These are phyloP conservation scores for Apamea epomidion DNA, from an alignment of 2,888 invertebrate genomes.

Conservation along the genomic window DNA sequence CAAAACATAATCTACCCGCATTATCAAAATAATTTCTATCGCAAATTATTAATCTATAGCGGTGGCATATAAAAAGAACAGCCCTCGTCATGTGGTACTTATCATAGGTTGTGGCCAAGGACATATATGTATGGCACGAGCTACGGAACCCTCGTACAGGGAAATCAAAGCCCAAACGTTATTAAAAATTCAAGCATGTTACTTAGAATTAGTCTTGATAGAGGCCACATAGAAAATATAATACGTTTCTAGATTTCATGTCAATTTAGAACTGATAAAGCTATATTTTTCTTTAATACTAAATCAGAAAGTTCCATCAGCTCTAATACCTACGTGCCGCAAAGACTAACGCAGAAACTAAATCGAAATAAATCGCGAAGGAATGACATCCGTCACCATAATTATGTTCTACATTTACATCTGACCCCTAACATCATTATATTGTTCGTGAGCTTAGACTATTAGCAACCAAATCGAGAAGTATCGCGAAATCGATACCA, in stretches of 20 bases:
- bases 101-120: slow-evolving; percentile 39
- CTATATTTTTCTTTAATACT: slow-evolving; percentile 41
- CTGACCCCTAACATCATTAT: slow-evolving; percentile 35
- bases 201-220: slow-evolving; percentile 28
- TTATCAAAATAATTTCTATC: slow-evolving; percentile 4
- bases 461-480: slow-evolving; percentile 52
- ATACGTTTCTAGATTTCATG: slow-evolving; percentile 26
- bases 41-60: neutral
- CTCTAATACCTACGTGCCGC: slow-evolving; percentile 25
- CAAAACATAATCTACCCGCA: slow-evolving; percentile 15
- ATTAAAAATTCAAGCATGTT: slow-evolving; percentile 39
- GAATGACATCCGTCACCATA: slow-evolving; percentile 46
- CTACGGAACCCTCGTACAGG: neutral
- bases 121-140: slow-evolving; percentile 21
- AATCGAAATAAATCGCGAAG: slow-evolving; percentile 32
- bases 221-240: slow-evolving; percentile 4
- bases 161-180: slow-evolving; percentile 33
- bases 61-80: slow-evolving; percentile 24
- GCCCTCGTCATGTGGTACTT: slow-evolving; percentile 39
- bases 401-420: slow-evolving; percentile 41
- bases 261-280: slow-evolving; percentile 14
- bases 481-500: slow-evolving; percentile 45
- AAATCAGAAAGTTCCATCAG: slow-evolving; percentile 47
- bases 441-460: slow-evolving; percentile 51
- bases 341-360: slow-evolving; percentile 18